Percentiles rank a stretch among this genome's conserved stretches.
phyloP scores from a whole-genome alignment of 2,888 invertebrate species.

The Pardosa pseudoannulata region DNA sequence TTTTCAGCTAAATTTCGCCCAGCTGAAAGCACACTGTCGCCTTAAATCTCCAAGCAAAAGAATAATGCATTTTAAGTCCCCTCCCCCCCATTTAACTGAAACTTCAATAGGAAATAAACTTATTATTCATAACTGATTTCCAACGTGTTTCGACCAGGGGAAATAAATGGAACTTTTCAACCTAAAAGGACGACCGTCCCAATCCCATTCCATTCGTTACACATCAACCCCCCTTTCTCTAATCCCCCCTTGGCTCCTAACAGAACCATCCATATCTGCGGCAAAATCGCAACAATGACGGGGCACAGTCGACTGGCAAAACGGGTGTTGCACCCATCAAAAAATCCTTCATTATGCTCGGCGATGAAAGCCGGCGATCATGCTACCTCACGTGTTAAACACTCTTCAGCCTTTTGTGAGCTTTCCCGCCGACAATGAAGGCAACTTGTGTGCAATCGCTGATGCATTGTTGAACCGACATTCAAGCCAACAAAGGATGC shows the following conservation, averaged over 20 bases:
- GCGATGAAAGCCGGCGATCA: conserved; percentile 69
- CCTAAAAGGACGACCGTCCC: too few species aligned
- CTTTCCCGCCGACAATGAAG: conserved; percentile 5
- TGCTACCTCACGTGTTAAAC: conserved; percentile 69
- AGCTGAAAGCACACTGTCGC: too few species aligned
- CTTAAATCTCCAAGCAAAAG: too few species aligned
- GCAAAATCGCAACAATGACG: conserved; percentile 12
- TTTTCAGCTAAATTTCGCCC: too few species aligned
- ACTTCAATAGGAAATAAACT: too few species aligned
- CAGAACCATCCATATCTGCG: not conserved
- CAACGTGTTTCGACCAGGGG: too few species aligned
- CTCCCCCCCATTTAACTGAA: too few species aligned
- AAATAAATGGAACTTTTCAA: too few species aligned
- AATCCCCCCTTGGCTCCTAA: not conserved
- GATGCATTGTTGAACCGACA: not conserved
- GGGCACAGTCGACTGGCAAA: conserved; percentile 15
- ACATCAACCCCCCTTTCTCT: too few species aligned
- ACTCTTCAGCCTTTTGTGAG: conserved; percentile 59
- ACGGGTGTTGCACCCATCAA: conserved; percentile 33
- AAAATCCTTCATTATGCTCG: conserved; percentile 52
- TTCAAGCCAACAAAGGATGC: conserved; percentile 10
- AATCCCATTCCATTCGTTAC: too few species aligned
- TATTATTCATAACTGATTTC: too few species aligned
- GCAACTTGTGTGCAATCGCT: conserved; percentile 20
- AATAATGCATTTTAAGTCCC: too few species aligned